Conservation (phyloP, 2,797 vertebrate genomes). For the Saxicola maurus region DNA sequence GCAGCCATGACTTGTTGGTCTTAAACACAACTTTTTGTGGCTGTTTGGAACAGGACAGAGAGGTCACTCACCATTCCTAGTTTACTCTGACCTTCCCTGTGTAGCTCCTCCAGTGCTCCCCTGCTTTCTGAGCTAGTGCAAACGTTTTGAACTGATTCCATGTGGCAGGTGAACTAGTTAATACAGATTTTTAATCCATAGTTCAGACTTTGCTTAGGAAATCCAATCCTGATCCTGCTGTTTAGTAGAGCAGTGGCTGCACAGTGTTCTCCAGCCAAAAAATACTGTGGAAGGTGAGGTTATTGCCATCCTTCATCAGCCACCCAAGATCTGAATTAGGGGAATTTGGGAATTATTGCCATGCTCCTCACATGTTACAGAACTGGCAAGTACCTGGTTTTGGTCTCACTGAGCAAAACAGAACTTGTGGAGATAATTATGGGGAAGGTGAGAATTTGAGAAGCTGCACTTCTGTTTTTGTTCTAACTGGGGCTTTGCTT, state of each 20-base stretch:
- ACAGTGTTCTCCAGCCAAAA: background rate
- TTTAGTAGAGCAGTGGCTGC: background rate
- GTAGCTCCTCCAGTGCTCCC: background rate
- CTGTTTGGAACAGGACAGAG: background rate
- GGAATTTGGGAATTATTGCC: background rate
- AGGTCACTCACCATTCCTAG: background rate
- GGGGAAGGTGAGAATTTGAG: background rate
- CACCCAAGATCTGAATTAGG: background rate
- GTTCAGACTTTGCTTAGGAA: accelerated
- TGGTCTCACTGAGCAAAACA: background rate
- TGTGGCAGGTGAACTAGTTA: background rate
- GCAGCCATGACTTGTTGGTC: background rate
- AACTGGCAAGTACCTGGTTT: background rate
- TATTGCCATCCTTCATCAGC: background rate
- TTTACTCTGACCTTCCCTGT: background rate
- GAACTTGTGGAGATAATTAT: accelerated
- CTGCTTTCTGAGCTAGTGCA: background rate
- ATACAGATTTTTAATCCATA: accelerated
- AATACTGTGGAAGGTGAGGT: background rate
- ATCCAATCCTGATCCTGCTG: background rate
- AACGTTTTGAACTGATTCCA: background rate
- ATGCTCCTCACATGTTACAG: accelerated
- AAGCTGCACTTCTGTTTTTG: background rate
- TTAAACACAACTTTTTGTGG: background rate
- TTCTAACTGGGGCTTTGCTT: background rate